Evolutionary conservation across 2,113 vertebrate genomes (phyloP).

Genomic region (Origma solitaria): DNA sequence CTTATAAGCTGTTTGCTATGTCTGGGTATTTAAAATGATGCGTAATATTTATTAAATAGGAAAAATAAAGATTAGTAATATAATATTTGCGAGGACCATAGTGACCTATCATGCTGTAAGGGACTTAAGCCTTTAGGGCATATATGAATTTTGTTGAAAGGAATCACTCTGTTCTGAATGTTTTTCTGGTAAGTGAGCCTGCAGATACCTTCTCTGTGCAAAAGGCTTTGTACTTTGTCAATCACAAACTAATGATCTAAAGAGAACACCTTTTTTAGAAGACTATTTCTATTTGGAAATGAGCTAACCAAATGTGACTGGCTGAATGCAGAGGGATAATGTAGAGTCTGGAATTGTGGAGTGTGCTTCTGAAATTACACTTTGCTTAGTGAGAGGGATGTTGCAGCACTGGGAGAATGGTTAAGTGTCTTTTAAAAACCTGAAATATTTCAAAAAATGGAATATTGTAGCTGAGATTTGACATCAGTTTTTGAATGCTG

Average conservation of each 20-base stretch:
- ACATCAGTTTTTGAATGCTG: not conserved
- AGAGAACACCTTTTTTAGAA: not conserved
- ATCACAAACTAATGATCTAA: not conserved
- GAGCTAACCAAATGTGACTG: not conserved
- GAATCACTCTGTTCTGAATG: not conserved
- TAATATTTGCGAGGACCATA: not conserved
- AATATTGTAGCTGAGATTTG: not conserved
- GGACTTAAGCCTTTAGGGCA: not conserved
- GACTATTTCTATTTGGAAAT: not conserved
- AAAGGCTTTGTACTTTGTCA: not conserved
- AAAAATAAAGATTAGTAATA: not conserved
- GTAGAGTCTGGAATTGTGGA: not conserved
- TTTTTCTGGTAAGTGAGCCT: not conserved
- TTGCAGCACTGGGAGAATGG: not conserved
- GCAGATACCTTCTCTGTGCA: not conserved
- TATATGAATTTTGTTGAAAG: not conserved
- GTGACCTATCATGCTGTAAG: not conserved
- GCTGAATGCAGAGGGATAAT: not conserved
- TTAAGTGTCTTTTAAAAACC: not conserved
- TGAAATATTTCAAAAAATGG: not conserved
- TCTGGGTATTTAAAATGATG: not conserved
- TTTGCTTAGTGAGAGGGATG: not conserved
- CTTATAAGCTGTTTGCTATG: not conserved
- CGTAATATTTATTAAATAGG: not conserved
- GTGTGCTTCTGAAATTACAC: not conserved